A percentile compares a stretch with the other conserved stretches of the same genome.
phyloP scores from a whole-genome alignment of 2,888 invertebrate genomes.

The Buathra laborator region DNA sequence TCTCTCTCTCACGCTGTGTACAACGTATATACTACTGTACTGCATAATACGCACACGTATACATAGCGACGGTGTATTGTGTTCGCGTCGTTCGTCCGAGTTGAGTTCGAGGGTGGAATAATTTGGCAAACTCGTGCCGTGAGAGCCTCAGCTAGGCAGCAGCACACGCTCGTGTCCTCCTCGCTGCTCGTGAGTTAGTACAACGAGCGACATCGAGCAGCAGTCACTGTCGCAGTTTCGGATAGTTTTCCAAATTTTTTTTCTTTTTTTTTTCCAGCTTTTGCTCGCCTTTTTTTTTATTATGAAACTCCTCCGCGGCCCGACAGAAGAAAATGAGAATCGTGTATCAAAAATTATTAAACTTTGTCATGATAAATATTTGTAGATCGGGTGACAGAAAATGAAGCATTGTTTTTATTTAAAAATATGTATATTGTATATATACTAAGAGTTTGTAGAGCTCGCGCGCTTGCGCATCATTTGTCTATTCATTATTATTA shows the following conservation, averaged over 20 bases:
- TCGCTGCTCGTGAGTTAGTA: conserved; percentile 45
- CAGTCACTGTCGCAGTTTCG: conserved; percentile 41
- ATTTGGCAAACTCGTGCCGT: conserved; percentile 65
- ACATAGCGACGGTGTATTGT: conserved; percentile 45
- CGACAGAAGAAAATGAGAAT: conserved; percentile 5
- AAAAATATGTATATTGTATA: too few species aligned
- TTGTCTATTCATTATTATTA: too few species aligned
- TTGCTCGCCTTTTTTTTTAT: conserved; percentile 4
- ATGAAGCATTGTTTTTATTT: not conserved
- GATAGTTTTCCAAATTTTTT: conserved; percentile 43
- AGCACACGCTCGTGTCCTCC: conserved; percentile 33
- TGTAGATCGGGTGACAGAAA: not conserved
- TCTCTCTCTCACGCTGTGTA: conserved; percentile 7
- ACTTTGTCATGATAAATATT: conserved; percentile 9
- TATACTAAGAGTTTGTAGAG: too few species aligned
- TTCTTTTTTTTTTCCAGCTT: not conserved
- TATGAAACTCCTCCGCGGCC: not conserved
- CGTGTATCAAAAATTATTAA: not conserved
- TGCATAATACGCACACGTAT: conserved; percentile 12
- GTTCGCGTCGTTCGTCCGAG: conserved; percentile 55
- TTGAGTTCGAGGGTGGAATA: conserved; percentile 63
- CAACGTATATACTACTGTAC: conserved; percentile 22
- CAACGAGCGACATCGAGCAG: conserved; percentile 37
- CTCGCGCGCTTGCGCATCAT: too few species aligned
- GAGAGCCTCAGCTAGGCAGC: conserved; percentile 26